Evolutionary conservation across 1,140 invertebrate species (phyloP), one percentile per base, ranked within the genome.

Genomic region (Polyergus mexicanus): DNA sequence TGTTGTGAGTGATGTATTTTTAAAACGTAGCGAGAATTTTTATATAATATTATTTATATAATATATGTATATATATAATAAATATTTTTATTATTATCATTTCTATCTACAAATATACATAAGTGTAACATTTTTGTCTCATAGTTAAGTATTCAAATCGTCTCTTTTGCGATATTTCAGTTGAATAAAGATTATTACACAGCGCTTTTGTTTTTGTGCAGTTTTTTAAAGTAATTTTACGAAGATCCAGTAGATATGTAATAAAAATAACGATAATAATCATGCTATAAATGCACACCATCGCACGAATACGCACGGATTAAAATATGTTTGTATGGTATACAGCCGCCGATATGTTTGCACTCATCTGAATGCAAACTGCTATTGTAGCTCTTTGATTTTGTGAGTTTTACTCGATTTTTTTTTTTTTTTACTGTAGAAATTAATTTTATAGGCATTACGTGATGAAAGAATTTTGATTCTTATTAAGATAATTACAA

Each of bases 191-290:
- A 72, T 83, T 72, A 60, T 83, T 13, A 28, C 25, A 35, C 5
- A 22, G 54, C 16, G 41, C 51, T 72, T 72, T 71, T 72, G 25
- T 60, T 47, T 38, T 13, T 56, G 68, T 38, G 13, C 32, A 72
- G 60, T 32, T 83, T 83, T 66, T 83, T 54, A 83, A 28, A 71
- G 25, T 22, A 51, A 58, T 58, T 71, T 11, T 25, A 68, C 11
- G 19, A 71, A n/a, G 13, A 60, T 72, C 19, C 51, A 38, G 22
- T 71, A 44, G 16, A 38, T 32, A 13, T 62, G 54, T 72, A 81
- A 60, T 81, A 22, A 35, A 72, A 19, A 19, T 38, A 71, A 81
- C 19, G 66, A 35, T 81, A 81, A 71, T 72, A 60, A 16, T 69
- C 32, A 38, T 54, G 22, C 19, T 11, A 51, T 51, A 35, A 41